phyloP scores from a whole-genome alignment of 2,113 vertebrate species.

The Scolopax mira region DNA sequence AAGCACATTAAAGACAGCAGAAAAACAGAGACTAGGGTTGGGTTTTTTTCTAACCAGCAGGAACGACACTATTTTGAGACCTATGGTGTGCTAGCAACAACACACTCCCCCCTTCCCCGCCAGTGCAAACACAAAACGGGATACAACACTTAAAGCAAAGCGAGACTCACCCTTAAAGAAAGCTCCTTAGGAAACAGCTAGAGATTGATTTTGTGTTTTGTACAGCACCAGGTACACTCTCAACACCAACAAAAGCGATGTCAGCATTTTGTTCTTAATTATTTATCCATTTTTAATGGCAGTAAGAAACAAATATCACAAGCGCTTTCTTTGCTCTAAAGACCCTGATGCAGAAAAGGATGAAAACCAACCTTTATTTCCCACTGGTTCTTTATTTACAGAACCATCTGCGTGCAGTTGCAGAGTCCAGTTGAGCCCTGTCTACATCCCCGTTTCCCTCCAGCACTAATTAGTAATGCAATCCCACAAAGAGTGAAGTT shows the following conservation, averaged over 20 bases:
- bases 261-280: not conserved
- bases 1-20: not conserved
- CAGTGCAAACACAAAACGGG: rapidly evolving
- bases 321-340: not conserved
- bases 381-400: not conserved
- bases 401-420: constrained; percentile 16
- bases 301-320: not conserved
- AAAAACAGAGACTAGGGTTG: not conserved
- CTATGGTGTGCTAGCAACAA: rapidly evolving
- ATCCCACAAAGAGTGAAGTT: constrained; percentile 87
- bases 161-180: not conserved
- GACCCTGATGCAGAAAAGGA: not conserved
- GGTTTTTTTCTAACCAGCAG: not conserved
- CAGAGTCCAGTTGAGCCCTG: constrained; percentile 49
- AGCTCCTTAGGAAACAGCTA: not conserved
- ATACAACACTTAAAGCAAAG: rapidly evolving
- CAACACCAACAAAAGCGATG: not conserved
- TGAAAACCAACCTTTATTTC: not conserved
- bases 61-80: rapidly evolving
- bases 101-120: not conserved
- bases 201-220: not conserved
- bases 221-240: not conserved
- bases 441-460: constrained; percentile 47
- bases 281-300: not conserved
- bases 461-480: constrained; percentile 89